Evolutionary conservation across 1,140 invertebrate genomes (phyloP), one percentile per base, ranked within the genome.

Genomic region (Halyomorpha halys): DNA sequence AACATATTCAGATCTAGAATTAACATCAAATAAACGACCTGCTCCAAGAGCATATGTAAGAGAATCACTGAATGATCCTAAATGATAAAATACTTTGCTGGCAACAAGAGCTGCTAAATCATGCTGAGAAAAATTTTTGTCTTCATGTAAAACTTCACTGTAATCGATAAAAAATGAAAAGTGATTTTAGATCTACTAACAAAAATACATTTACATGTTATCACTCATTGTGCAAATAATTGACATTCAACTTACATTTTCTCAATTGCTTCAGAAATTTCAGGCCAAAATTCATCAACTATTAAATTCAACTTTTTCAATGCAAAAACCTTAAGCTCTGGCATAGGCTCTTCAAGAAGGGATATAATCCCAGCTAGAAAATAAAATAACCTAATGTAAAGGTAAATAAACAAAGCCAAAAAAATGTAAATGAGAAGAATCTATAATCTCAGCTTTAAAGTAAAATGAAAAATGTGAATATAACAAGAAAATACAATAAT

Each of bases 211-310:
- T 23, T 15, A 27, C n/a, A 27, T n/a, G n/a, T 19, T 15, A 56
- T 4, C 15, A 23, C 2, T 4, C 3, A 15, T 56, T 19, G n/a
- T n/a, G 19, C 4, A 59, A 25, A 59, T n/a, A 27, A 59, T 8
- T 63, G 53, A 47, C 51, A 25, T 23, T 54, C 30, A 67, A 76
- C 80, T 79, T 80, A 88, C 86, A 98, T 97, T 79, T 97, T 98
- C 72, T 91, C 89, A 72, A 98, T 94, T 14, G 93, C 91, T 78
- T 98, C 96, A 0, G 94, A 96, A 67, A 98, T 97, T 79, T 98
- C 95, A 18, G 94, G 91, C 95, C 95, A 98, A 78, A 98, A 98
- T 75, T 96, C 90, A 75, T 97, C 93, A 0, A 98, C 94, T 73
- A 98, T 92, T 71, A 84, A 82, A 76, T 98, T 88, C 51, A 98